A percentile compares a stretch with the other conserved stretches of the same genome.
Evolutionary conservation across 1,140 invertebrate genomes (phyloP).

Genomic region (Penaeus chinensis): DNA sequence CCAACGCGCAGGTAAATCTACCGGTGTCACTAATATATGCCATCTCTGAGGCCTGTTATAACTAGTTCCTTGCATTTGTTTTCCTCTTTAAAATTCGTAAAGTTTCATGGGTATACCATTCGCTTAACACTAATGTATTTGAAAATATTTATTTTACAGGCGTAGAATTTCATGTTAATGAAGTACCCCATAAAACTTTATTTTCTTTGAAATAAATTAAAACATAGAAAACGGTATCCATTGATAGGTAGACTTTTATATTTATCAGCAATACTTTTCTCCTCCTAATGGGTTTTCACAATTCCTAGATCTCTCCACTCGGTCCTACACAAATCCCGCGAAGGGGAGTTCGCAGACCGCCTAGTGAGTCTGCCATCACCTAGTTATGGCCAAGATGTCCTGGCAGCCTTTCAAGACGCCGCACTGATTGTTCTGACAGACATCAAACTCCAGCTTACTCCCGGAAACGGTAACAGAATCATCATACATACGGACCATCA

Average conservation of each 20-base stretch:
- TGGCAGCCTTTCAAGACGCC: slow-evolving; percentile 67
- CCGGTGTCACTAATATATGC: not conserved
- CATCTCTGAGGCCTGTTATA: not conserved
- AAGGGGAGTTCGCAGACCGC: slow-evolving; percentile 24
- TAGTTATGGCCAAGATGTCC: slow-evolving; percentile 67
- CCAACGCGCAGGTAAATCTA: slow-evolving; percentile 39
- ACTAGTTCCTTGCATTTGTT: not conserved
- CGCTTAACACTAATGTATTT: too few relatives aligned
- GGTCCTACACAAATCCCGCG: slow-evolving; percentile 50
- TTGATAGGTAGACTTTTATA: too few relatives aligned
- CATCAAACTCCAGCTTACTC: slow-evolving; percentile 64
- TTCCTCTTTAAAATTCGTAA: too few relatives aligned
- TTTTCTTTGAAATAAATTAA: too few relatives aligned
- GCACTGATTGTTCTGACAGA: slow-evolving; percentile 69
- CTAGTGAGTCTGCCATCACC: slow-evolving; percentile 55
- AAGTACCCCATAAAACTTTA: too few relatives aligned
- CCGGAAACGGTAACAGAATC: slow-evolving; percentile 57
- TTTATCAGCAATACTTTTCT: too few relatives aligned
- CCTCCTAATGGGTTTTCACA: not conserved
- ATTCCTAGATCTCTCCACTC: slow-evolving; percentile 65
- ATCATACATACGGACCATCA: not conserved
- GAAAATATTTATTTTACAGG: too few relatives aligned
- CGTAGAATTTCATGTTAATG: too few relatives aligned
- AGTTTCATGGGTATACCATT: too few relatives aligned
- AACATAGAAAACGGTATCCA: too few relatives aligned